A percentile compares a stretch with the other conserved stretches of the same genome.
These are phyloP conservation scores for Polydrusus pterygomalis DNA, from an alignment of 2,888 invertebrate species.

Conservation along the genomic window DNA sequence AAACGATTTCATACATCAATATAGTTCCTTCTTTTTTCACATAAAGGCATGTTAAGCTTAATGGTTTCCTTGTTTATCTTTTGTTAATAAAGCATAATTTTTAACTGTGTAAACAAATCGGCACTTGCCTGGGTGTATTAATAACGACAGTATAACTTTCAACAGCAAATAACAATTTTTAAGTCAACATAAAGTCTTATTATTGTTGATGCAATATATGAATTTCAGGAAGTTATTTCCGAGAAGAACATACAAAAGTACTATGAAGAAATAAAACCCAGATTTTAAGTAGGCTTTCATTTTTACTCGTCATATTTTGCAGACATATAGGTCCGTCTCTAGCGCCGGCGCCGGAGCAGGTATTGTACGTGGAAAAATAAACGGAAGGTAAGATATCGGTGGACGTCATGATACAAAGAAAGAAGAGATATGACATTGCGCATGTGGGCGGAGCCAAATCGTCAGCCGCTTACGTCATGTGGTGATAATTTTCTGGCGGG, in stretches of 20 bases:
- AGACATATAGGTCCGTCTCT: no score
- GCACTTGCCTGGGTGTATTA: constrained; percentile 1
- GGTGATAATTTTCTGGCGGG: no score
- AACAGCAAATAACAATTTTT: constrained; percentile 13
- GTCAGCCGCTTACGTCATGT: no score
- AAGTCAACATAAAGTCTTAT: constrained; percentile 8
- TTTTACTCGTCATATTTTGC: no score
- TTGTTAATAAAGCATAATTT: constrained; percentile 6
- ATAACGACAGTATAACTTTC: constrained; percentile 10
- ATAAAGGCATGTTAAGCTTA: neutral
- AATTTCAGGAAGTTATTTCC: neutral
- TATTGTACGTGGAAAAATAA: no score
- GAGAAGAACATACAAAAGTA: neutral
- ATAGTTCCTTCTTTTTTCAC: neutral
- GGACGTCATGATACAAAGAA: no score
- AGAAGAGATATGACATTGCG: no score
- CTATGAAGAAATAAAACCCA: neutral
- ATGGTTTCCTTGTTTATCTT: constrained; percentile 26
- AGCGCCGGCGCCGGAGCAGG: no score
- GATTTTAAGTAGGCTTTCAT: no score
- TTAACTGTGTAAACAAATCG: constrained; percentile 20
- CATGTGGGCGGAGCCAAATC: no score
- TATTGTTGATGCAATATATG: constrained; percentile 3
- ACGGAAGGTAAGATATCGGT: no score
- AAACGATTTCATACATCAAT: constrained; percentile 14